Evolutionary conservation across 2,888 invertebrate species (phyloP).

Genomic region (Epinotia brunnichana): DNA sequence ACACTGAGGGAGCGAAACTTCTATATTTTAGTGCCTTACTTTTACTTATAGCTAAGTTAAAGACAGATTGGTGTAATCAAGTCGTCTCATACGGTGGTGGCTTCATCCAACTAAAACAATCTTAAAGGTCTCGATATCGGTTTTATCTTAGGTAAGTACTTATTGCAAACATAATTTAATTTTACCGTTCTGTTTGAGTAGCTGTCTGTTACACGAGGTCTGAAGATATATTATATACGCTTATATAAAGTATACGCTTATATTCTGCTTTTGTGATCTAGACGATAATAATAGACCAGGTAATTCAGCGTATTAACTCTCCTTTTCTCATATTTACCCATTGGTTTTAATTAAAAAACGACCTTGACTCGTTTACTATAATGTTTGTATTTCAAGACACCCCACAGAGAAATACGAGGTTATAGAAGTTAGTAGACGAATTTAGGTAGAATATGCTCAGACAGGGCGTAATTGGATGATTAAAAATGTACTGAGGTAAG

Average conservation of each 20-base stretch:
- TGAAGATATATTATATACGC: constrained; percentile 7
- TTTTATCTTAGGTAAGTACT: neutral
- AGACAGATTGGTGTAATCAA: too few relatives aligned
- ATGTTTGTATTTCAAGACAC: neutral
- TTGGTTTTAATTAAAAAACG: neutral
- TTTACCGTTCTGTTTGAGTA: neutral
- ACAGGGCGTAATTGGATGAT: constrained; percentile 19
- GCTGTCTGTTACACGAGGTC: neutral
- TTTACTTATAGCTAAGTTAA: too few relatives aligned
- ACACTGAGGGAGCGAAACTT: too few relatives aligned
- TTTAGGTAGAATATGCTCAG: constrained; percentile 15
- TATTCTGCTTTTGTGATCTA: constrained; percentile 18
- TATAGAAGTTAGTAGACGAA: neutral
- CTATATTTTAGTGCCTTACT: too few relatives aligned
- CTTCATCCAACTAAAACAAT: too few relatives aligned
- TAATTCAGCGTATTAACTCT: neutral
- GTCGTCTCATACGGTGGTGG: too few relatives aligned
- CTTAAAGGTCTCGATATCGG: too few relatives aligned
- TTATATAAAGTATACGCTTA: constrained; percentile 13
- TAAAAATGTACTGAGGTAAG: constrained; percentile 9
- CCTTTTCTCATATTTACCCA: neutral
- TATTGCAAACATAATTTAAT: neutral
- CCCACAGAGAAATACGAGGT: neutral
- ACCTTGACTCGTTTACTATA: neutral
- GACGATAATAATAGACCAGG: neutral